Evolutionary conservation across 2,113 vertebrate species (phyloP).

Genomic region (Pituophis catenifer): DNA sequence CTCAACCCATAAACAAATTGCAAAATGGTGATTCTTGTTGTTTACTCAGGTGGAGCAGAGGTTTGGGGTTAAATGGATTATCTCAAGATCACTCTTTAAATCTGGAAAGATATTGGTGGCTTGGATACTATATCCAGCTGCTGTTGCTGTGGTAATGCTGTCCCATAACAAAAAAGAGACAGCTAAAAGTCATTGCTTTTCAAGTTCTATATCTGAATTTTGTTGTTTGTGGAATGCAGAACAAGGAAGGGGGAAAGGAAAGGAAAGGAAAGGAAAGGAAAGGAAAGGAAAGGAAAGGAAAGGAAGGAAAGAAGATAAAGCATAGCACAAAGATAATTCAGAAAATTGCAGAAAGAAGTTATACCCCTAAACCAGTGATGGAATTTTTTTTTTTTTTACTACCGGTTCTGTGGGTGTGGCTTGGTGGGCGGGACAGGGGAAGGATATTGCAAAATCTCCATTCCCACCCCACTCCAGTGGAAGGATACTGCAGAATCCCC

Average conservation of each 20-base stretch:
- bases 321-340: not conserved
- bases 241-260: not conserved
- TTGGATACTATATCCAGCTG: not conserved
- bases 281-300: not conserved
- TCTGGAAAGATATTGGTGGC: not conserved
- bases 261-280: not conserved
- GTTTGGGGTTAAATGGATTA: not conserved
- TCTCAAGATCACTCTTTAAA: not conserved
- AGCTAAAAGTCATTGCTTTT: not conserved
- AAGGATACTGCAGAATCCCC: no score
- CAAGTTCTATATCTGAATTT: not conserved
- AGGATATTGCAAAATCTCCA: no score
- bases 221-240: not conserved
- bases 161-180: not conserved
- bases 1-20: not conserved
- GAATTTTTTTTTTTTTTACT: no score
- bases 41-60: not conserved
- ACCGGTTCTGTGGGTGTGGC: no score
- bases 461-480: no score
- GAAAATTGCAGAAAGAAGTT: not conserved
- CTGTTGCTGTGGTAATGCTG: not conserved
- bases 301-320: not conserved
- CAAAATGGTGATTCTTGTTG: not conserved
- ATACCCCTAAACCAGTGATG: not conserved
- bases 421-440: no score